Percentiles rank a stretch among this genome's conserved stretches.
These are phyloP conservation scores for Uria lomvia DNA, from an alignment of 2,113 vertebrate genomes.

Conservation along the genomic window DNA sequence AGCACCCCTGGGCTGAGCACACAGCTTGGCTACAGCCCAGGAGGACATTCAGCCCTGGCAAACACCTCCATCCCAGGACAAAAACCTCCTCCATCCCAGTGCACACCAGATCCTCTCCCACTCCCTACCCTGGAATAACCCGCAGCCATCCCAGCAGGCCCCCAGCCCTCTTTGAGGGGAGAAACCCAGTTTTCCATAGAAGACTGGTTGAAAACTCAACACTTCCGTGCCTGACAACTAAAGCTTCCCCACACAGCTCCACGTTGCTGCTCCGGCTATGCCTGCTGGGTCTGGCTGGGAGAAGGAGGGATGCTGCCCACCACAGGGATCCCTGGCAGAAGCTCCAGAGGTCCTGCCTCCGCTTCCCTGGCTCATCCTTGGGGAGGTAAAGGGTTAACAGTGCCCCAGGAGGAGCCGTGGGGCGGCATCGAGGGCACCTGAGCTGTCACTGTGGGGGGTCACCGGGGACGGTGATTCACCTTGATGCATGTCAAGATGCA, in stretches of 20 bases:
- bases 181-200: not conserved
- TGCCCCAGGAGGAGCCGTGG: not conserved
- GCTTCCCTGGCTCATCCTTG: not conserved
- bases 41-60: not conserved
- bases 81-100: not conserved
- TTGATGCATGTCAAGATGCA: slow-evolving; percentile 14
- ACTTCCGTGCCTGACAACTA: not conserved
- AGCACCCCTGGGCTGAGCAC: not conserved
- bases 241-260: not conserved
- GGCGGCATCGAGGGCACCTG: not conserved
- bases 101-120: accelerated
- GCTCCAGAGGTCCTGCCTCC: not conserved
- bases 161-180: not conserved
- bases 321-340: not conserved
- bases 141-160: accelerated
- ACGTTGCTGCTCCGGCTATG: not conserved
- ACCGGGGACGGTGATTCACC: slow-evolving; percentile 7
- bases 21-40: not conserved
- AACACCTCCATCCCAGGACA: not conserved
- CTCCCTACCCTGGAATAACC: not conserved
- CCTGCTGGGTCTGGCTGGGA: not conserved
- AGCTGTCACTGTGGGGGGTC: not conserved
- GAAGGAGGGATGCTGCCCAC: not conserved
- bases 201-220: not conserved
- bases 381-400: not conserved